Evolutionary conservation across 2,113 vertebrate species (phyloP).

Genomic region (Indicator maculatus): DNA sequence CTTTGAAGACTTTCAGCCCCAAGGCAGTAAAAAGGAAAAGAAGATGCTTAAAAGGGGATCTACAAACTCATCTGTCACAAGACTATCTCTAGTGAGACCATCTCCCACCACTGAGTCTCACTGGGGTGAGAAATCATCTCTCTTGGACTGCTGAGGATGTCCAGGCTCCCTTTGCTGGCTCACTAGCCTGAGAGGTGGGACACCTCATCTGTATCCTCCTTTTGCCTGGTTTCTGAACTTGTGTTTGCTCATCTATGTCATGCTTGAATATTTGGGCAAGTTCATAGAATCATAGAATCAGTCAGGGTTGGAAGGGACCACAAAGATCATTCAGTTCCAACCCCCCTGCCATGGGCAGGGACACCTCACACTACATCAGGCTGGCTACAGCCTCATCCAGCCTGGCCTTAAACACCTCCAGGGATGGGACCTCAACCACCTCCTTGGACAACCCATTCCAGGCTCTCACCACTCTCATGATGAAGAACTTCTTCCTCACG

Average conservation of each 20-base stretch:
- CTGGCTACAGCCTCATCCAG: too few relatives aligned
- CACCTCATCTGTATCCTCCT: background rate
- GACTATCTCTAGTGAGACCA: background rate
- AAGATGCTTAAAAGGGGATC: background rate
- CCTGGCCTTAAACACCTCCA: too few relatives aligned
- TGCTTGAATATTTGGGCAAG: background rate
- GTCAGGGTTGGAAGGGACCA: too few relatives aligned
- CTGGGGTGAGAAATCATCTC: background rate
- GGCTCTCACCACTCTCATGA: too few relatives aligned
- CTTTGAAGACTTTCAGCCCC: background rate
- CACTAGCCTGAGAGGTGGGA: background rate
- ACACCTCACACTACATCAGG: too few relatives aligned
- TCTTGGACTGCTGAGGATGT: background rate
- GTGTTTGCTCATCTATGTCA: background rate
- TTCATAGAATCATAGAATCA: too few relatives aligned
- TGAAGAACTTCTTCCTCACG: too few relatives aligned
- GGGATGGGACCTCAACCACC: too few relatives aligned
- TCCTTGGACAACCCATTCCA: too few relatives aligned
- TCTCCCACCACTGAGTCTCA: background rate
- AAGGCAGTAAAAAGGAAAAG: background rate
- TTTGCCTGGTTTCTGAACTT: background rate
- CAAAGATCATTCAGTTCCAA: too few relatives aligned
- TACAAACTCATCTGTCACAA: background rate
- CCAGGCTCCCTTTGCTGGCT: fast-evolving
- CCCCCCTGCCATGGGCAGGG: too few relatives aligned